phyloP scores from a whole-genome alignment of 2,797 vertebrate species.

The Strix occidentalis region DNA sequence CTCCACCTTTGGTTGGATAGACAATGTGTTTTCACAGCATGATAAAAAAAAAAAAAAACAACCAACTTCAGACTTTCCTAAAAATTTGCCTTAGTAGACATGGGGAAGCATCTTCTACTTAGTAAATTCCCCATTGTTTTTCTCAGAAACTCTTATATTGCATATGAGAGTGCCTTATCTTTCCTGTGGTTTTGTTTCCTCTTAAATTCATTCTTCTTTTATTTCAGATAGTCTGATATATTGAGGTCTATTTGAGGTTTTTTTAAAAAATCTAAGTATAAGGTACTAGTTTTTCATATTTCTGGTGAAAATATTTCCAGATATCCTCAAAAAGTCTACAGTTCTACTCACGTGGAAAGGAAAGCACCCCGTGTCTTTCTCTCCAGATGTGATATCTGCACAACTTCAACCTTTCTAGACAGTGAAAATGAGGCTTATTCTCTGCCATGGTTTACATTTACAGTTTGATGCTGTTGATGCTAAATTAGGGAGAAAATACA shows the following conservation, averaged over 20 bases:
- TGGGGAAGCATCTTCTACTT: not conserved
- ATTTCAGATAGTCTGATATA: not conserved
- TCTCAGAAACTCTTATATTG: not conserved
- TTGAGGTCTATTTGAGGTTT: not conserved
- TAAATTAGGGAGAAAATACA: not conserved
- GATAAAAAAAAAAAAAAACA: not conserved
- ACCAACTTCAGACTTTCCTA: not conserved
- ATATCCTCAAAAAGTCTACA: not conserved
- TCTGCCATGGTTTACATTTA: not conserved
- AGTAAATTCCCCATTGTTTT: not conserved
- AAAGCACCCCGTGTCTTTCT: not conserved
- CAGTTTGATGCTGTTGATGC: not conserved
- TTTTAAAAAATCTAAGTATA: not conserved
- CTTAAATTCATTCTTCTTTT: not conserved
- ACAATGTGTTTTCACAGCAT: not conserved
- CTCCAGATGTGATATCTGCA: not conserved
- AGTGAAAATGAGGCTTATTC: not conserved
- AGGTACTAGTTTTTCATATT: not conserved
- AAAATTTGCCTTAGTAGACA: not conserved
- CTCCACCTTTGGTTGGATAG: not conserved
- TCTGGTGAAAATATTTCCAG: not conserved
- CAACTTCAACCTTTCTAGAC: not conserved
- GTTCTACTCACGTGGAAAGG: not conserved
- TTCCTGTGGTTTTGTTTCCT: not conserved
- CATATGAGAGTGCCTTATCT: not conserved